Conservation (phyloP, 1,140 invertebrate genomes). For the Aphaenogaster rudis region DNA sequence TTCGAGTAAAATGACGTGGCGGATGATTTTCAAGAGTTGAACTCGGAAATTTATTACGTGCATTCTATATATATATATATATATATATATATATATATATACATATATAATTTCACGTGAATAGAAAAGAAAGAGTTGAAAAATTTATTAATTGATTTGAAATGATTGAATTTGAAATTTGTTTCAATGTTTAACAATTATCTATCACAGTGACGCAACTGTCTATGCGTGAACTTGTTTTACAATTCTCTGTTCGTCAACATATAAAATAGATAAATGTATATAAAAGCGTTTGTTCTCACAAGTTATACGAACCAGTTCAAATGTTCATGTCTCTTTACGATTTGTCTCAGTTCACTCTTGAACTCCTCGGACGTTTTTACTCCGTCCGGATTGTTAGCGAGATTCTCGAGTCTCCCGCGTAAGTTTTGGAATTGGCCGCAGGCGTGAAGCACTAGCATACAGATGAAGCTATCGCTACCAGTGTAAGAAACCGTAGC, state of each 20-base stretch:
- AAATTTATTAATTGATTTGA: constrained; percentile 4
- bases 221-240: neutral
- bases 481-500: constrained; percentile 65
- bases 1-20: too few species aligned
- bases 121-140: neutral
- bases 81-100: neutral
- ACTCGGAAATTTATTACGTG: neutral
- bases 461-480: constrained; percentile 70
- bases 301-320: constrained; percentile 65
- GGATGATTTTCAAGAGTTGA: too few species aligned
- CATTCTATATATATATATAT: neutral
- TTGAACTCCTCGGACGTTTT: constrained; percentile 34
- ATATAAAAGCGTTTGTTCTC: neutral
- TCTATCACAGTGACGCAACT: neutral
- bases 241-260: neutral
- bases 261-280: neutral
- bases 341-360: constrained; percentile 55
- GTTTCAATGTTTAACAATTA: constrained; percentile 2
- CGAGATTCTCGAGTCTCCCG: constrained; percentile 35
- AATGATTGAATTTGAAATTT: neutral
- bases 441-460: constrained; percentile 72
- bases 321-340: constrained; percentile 72
- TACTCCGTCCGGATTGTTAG: neutral
- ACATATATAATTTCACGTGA: neutral
- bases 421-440: constrained; percentile 69